A percentile compares a stretch with the other conserved stretches of the same genome.
These are phyloP conservation scores for Diacarnus erythraeanus DNA, from an alignment of 37 sponge, comb jelly and placozoan species.

Conservation along the genomic window DNA sequence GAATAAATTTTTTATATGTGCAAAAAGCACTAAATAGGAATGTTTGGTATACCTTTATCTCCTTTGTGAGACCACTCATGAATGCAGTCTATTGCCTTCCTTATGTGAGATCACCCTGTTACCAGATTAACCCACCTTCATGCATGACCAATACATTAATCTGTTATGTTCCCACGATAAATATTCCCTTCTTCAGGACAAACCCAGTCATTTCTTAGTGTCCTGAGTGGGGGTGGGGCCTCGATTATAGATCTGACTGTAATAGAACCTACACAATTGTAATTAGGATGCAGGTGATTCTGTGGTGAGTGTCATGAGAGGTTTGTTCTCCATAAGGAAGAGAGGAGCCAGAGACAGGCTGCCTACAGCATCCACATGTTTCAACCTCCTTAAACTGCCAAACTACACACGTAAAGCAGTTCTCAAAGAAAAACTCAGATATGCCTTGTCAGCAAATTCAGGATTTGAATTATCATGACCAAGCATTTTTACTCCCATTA, in stretches of 20 bases:
- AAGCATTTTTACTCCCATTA: neutral
- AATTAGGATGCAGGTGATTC: slow-evolving; percentile 71
- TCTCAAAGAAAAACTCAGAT: slow-evolving; percentile 89
- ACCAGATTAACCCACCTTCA: no score
- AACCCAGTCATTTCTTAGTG: no score
- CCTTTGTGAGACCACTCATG: no score
- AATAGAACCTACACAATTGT: neutral
- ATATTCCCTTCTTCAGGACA: no score
- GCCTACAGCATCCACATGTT: slow-evolving; percentile 98
- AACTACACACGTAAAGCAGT: slow-evolving; percentile 81
- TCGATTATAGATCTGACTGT: neutral
- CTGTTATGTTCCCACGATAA: no score
- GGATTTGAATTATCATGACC: slow-evolving; percentile 96
- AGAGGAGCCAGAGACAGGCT: slow-evolving; percentile 61
- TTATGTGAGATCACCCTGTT: no score
- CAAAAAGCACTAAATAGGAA: no score
- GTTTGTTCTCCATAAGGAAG: slow-evolving; percentile 61
- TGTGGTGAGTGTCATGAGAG: slow-evolving; percentile 68
- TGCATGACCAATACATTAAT: no score
- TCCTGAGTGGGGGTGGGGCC: no score
- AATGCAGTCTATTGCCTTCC: no score
- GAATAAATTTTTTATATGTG: no score
- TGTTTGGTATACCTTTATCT: no score
- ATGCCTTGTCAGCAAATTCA: slow-evolving; percentile 86
- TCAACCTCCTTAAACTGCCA: slow-evolving; percentile 96